phyloP scores from a whole-genome alignment of 2,113 vertebrate species.

The Hydrochoerus hydrochaeris region DNA sequence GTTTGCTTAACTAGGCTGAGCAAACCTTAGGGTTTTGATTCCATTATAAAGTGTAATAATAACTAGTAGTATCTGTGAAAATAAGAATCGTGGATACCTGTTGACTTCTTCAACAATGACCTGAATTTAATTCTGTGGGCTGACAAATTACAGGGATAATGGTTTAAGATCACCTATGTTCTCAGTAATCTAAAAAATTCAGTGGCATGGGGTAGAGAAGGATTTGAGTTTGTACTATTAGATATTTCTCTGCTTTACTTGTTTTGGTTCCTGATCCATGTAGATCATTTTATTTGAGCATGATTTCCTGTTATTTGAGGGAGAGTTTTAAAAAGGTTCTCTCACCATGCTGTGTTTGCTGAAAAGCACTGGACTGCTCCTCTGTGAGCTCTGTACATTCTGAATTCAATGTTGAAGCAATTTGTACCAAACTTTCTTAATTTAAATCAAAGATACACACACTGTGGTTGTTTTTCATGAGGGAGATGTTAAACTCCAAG shows the following conservation, averaged over 20 bases:
- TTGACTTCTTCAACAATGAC: neutral
- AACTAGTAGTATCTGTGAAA: conserved; percentile 53
- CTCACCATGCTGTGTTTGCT: neutral
- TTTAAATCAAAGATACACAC: conserved; percentile 40
- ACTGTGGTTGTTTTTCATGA: conserved; percentile 40
- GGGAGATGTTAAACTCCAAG: conserved; percentile 54
- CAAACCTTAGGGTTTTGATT: neutral
- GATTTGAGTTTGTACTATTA: neutral
- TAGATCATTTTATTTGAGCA: conserved; percentile 49
- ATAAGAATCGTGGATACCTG: conserved; percentile 1
- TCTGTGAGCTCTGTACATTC: neutral
- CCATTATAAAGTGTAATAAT: neutral
- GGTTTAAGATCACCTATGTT: conserved; percentile 27
- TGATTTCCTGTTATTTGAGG: neutral
- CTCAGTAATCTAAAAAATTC: conserved; percentile 1
- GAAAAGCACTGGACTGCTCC: neutral
- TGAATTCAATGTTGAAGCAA: conserved; percentile 8
- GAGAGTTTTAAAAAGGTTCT: neutral
- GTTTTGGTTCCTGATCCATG: conserved; percentile 41
- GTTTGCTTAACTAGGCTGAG: neutral
- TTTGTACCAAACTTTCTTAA: conserved; percentile 11
- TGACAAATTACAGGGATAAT: neutral
- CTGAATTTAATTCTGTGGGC: neutral
- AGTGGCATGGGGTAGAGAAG: neutral
- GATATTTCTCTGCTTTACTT: conserved; percentile 42